Evolutionary conservation across 2,797 vertebrate genomes (phyloP).

Genomic region (Chiloscyllium punctatum): DNA sequence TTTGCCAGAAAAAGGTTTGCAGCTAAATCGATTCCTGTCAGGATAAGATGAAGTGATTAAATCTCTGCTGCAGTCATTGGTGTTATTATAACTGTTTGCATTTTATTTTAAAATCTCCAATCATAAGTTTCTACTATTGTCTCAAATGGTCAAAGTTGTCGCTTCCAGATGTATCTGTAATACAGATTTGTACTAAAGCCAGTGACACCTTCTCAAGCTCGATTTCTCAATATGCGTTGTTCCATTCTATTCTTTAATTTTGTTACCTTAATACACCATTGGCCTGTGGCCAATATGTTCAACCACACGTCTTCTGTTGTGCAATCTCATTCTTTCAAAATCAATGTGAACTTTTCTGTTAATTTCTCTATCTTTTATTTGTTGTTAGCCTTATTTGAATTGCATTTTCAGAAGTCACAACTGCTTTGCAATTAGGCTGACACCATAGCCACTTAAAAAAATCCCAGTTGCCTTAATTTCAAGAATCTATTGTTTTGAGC

Average conservation of each 20-base stretch:
- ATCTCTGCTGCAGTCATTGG: background rate
- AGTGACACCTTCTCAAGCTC: background rate
- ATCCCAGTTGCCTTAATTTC: background rate
- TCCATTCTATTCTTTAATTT: background rate
- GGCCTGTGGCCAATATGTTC: too few relatives aligned
- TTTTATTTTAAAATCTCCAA: slow-evolving; percentile 14
- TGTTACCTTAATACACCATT: background rate
- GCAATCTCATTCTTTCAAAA: background rate
- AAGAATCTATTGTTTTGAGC: background rate
- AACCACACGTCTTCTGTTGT: background rate
- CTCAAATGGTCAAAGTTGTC: background rate
- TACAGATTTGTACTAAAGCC: background rate
- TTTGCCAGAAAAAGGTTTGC: slow-evolving; percentile 20
- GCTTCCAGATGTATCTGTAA: background rate
- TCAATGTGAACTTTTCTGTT: background rate
- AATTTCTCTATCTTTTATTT: background rate
- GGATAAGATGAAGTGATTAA: slow-evolving; percentile 19
- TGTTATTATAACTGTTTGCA: background rate
- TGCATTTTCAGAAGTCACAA: background rate
- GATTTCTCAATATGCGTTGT: background rate
- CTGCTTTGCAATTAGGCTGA: background rate
- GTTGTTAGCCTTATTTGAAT: background rate
- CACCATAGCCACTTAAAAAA: background rate
- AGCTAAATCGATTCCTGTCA: background rate
- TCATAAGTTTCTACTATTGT: slow-evolving; percentile 12